Base-by-base conservation (phyloP, 2,113 vertebrate species). In the Telmatochromis brichardi region DNA sequence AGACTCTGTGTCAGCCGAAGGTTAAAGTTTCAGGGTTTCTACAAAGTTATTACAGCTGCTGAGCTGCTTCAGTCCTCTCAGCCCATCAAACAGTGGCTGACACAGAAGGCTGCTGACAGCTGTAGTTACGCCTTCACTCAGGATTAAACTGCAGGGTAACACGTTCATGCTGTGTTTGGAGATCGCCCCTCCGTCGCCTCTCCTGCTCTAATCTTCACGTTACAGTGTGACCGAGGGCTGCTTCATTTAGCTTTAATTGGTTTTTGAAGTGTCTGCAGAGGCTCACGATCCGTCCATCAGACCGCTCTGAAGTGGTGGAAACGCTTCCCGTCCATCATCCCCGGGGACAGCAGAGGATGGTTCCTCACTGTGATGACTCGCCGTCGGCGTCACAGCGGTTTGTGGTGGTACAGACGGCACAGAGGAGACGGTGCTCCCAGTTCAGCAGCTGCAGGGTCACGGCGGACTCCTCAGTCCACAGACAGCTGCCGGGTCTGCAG, bases 211-310 rank as follows among this genome's bases (percentile, higher is more conserved):
- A 47, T 47, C 40, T 47, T 19, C 42, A 76, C 9, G 7, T 28
- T 5, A 47, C 6, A 47, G 40, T 28, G 42, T 47, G 40, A 76
- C 68, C 17, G 21, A 73, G 68, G 68, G 23, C 40, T 76, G 71
- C 40, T 76, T 47, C 71, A 28, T 28, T 76, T 28, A 76, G 42
- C 42, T 76, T 47, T 76, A 76, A 76, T 47, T 76, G 71, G 71
- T 47, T 28, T 76, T 47, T 1, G 15, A 47, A 47, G 23, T 11
- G 71, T 76, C 68, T 28, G 35, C 35, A 71, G n/a, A 71, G 35
- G 68, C 68, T 73, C 40, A 26, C 21, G 8, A 73, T 6, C 37
- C 21, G 1, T 73, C 68, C 71, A 47, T 76, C 71, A 76, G 71
- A 11, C 21, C 13, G 4, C 40, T 28, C 21, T 28, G 68, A 76